A percentile compares a stretch with the other conserved stretches of the same genome.
Conservation (phyloP, 1,140 invertebrate genomes). For the Lerema accius region DNA sequence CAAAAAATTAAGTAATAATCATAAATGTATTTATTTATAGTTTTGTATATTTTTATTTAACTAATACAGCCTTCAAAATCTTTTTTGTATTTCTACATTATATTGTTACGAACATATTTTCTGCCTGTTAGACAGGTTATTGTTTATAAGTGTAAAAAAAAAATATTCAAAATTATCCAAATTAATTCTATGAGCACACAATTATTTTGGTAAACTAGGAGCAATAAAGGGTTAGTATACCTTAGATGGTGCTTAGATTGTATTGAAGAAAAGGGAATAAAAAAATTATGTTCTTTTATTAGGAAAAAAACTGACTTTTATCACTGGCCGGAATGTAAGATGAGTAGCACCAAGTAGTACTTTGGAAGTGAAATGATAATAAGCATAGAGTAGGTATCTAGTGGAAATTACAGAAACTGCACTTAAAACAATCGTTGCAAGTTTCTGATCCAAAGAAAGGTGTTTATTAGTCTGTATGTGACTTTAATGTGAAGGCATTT, state of each 20-base stretch:
- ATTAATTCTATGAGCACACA: not conserved
- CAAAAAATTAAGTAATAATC: too few relatives aligned
- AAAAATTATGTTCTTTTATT: slow-evolving; percentile 11
- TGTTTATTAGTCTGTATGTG: not conserved
- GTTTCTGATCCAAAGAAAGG: too few relatives aligned
- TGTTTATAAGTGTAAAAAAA: too few relatives aligned
- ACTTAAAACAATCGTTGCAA: too few relatives aligned
- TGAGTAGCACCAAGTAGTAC: slow-evolving; percentile 10
- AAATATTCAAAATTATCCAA: not conserved
- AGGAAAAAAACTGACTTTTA: slow-evolving; percentile 16
- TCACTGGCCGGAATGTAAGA: slow-evolving; percentile 12
- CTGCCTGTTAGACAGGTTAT: too few relatives aligned
- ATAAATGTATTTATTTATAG: too few relatives aligned
- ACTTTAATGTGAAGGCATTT: not conserved
- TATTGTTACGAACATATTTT: too few relatives aligned
- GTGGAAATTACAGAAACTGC: slow-evolving; percentile 11
- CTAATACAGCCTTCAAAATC: too few relatives aligned
- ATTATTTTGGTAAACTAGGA: too few relatives aligned
- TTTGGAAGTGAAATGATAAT: slow-evolving; percentile 34
- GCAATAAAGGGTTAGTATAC: not conserved
- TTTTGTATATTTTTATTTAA: too few relatives aligned
- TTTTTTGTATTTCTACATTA: too few relatives aligned
- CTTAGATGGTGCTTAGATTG: not conserved
- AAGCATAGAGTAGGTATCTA: slow-evolving; percentile 8
- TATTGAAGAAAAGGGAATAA: not conserved